A percentile compares a stretch with the other conserved stretches of the same genome.
Evolutionary conservation across 2,113 vertebrate genomes (phyloP).

Genomic region (Oryzias melastigma): DNA sequence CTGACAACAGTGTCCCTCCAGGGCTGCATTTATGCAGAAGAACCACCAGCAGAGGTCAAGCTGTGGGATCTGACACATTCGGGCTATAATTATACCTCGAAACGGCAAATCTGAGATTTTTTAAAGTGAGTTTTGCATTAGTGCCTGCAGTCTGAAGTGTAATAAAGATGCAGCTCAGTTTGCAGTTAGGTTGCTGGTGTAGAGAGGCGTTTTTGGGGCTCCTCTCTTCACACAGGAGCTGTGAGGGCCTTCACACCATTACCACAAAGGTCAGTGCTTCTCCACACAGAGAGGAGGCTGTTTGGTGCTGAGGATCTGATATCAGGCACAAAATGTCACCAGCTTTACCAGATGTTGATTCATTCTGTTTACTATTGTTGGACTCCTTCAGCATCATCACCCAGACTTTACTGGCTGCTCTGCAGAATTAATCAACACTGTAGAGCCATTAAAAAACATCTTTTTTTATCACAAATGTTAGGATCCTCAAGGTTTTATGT

Average conservation of each 20-base stretch:
- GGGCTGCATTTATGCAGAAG: constrained; percentile 37
- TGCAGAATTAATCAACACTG: constrained; percentile 28
- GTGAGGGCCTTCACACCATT: constrained; percentile 16
- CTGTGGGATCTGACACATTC: constrained; percentile 35
- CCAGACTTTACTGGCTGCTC: constrained; percentile 23
- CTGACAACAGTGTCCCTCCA: constrained; percentile 30
- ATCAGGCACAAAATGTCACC: constrained; percentile 50
- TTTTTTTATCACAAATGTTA: neutral
- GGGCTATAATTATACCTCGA: constrained; percentile 1
- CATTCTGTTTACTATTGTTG: constrained; percentile 33
- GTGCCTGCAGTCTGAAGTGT: neutral
- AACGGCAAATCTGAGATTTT: constrained; percentile 15
- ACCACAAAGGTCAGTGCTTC: constrained; percentile 67
- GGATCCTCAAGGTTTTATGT: neutral
- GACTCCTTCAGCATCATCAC: constrained; percentile 11
- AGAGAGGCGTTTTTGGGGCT: neutral
- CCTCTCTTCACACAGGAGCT: neutral
- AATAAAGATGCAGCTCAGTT: constrained; percentile 3
- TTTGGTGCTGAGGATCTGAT: constrained; percentile 46
- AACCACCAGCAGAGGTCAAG: constrained; percentile 20
- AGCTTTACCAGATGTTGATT: constrained; percentile 48
- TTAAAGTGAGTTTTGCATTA: neutral
- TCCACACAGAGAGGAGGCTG: constrained; percentile 18
- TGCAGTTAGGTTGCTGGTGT: neutral
- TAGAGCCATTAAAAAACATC: constrained; percentile 8